Evolutionary conservation across 2,888 invertebrate species (phyloP), one percentile per base, ranked within the genome.

Genomic region (Oscheius sp.): DNA sequence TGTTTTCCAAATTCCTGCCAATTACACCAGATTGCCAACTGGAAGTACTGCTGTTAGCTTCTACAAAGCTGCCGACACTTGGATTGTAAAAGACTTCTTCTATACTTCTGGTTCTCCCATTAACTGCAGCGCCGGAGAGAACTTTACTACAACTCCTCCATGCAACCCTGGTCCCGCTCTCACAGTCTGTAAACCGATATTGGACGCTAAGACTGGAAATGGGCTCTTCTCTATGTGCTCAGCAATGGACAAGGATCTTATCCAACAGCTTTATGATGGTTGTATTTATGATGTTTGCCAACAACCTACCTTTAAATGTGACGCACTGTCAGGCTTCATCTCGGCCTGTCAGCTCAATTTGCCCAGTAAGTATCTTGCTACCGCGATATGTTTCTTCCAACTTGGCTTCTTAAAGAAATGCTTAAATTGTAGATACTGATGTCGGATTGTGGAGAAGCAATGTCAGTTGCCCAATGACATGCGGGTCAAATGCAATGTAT

Each of bases 241-340:
- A 17, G 55, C 42, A 5, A 70, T 64, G 31, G 52, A 37, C 6
- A 52, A 48, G 17, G 65, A 31, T 25, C 74, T 71, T 25, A 65
- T 77, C 31, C 29, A 50, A 27, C 27, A 67, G 29, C 70, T 71
- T 65, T 78, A 76, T 70, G 69, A 76, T 61, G 70, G 75, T 64
- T 82, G 82, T 63, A 70, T 79, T 31, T 82, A 71, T 67, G 82
- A 82, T 55, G 61, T 78, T 15, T 82, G 82, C 64, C 64, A 73
- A 17, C 31, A 55, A 37, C 55, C 64, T 29, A 45, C 29, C 15
- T 66, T 69, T 45, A 69, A 69, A 15, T 78, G 78, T 45, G 64
- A 68, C 10, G 65, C 70, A 5, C 55, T 75, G 25, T 27, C 64
- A 10, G 65, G 71, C 57, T 79, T 79, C 63, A 73, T 72, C 48